phyloP scores from a whole-genome alignment of 2,888 invertebrate genomes.

The Andrena fulva region DNA sequence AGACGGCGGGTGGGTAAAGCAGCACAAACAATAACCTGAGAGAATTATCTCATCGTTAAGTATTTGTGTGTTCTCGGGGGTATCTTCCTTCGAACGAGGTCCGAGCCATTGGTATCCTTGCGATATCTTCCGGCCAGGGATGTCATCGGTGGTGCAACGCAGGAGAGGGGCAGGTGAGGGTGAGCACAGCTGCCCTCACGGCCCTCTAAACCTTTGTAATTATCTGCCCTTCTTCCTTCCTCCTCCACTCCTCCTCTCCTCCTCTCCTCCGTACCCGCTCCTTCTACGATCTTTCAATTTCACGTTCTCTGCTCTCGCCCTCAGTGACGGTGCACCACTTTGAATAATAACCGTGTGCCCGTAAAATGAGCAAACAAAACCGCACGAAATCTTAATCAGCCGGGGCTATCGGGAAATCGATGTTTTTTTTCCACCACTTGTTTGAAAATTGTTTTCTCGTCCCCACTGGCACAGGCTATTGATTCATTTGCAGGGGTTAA shows the following conservation, averaged over 20 bases:
- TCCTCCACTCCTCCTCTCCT: conserved; percentile 20
- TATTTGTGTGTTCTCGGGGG: conserved; percentile 53
- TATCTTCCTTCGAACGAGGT: conserved; percentile 49
- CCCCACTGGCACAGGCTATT: conserved; percentile 1
- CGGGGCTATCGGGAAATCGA: conserved; percentile 1
- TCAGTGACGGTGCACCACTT: conserved; percentile 15
- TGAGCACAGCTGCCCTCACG: conserved; percentile 74
- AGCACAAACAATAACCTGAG: conserved; percentile 61
- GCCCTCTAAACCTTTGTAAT: conserved; percentile 72
- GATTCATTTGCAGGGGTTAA: conserved; percentile 28
- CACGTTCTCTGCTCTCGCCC: conserved; percentile 15
- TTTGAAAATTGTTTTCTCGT: neutral
- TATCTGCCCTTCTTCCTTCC: conserved; percentile 59
- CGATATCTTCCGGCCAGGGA: conserved; percentile 60
- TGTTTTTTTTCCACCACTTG: neutral
- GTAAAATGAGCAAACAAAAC: conserved; percentile 1
- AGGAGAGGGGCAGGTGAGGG: conserved; percentile 73
- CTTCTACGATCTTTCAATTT: conserved; percentile 38
- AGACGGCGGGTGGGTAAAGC: conserved; percentile 45
- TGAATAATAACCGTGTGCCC: conserved; percentile 26
- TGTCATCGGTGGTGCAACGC: conserved; percentile 57
- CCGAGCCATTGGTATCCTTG: conserved; percentile 51
- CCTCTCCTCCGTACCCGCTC: conserved; percentile 18
- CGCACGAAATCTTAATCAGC: conserved; percentile 1
- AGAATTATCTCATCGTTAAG: conserved; percentile 56